These are phyloP conservation scores for Caenorhabditis virilis DNA, from an alignment of 2,888 invertebrate genomes.

Conservation along the genomic window DNA sequence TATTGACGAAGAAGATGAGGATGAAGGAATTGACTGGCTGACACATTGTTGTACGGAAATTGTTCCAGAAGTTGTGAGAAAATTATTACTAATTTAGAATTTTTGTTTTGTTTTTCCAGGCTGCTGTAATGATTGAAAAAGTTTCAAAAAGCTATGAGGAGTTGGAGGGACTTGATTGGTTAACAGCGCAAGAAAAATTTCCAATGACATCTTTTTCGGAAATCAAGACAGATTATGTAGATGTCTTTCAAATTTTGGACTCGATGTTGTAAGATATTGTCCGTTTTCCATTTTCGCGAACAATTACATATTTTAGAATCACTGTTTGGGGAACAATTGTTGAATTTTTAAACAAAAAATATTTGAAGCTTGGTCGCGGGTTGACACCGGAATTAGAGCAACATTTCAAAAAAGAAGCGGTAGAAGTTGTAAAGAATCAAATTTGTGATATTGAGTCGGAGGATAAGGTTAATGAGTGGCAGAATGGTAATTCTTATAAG, in stretches of 20 bases:
- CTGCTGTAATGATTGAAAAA: constrained; percentile 13
- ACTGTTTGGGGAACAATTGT: constrained; percentile 16
- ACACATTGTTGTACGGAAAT: constrained; percentile 12
- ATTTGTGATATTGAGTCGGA: constrained; percentile 6
- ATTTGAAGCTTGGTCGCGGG: constrained; percentile 6
- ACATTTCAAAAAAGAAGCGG: constrained; percentile 6
- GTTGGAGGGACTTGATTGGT: constrained; percentile 18
- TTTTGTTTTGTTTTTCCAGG: constrained; percentile 6
- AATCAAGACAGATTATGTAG: neutral
- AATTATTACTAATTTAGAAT: neutral
- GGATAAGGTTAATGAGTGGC: constrained; percentile 10
- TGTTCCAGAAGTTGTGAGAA: neutral
- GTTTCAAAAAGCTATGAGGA: constrained; percentile 7
- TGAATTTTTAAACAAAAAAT: constrained; percentile 15
- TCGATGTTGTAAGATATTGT: neutral
- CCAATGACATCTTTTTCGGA: neutral
- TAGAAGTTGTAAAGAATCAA: constrained; percentile 9
- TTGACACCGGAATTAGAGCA: constrained; percentile 5
- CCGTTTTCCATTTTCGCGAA: neutral
- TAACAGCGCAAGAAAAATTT: constrained; percentile 2
- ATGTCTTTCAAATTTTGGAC: neutral
- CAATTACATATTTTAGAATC: constrained; percentile 2
- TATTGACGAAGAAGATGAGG: neutral
- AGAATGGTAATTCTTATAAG: too few species aligned
- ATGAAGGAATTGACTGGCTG: neutral